Percentiles rank a stretch among this genome's conserved stretches.
Evolutionary conservation across 2,888 invertebrate genomes (phyloP).

Genomic region (Crepidodera aurea): DNA sequence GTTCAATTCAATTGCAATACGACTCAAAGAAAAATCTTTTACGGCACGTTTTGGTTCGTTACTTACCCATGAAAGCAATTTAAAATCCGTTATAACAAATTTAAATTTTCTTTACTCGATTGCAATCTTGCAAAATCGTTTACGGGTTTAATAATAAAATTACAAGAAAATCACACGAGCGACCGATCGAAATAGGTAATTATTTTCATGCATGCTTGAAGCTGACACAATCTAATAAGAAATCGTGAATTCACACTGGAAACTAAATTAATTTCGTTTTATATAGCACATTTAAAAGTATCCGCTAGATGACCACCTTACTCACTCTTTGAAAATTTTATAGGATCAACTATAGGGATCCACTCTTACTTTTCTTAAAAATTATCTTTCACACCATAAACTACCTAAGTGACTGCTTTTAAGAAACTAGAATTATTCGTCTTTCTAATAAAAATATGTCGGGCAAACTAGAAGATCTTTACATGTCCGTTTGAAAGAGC

Average conservation of each 20-base stretch:
- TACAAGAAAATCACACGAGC: slow-evolving; percentile 6
- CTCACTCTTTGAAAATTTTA: too few relatives aligned
- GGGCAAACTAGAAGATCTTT: too few relatives aligned
- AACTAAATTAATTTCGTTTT: neutral
- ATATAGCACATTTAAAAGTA: too few relatives aligned
- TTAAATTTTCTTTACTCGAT: slow-evolving; percentile 37
- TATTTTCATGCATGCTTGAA: slow-evolving; percentile 15
- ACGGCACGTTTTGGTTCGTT: neutral
- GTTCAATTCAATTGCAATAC: neutral
- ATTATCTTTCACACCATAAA: too few relatives aligned
- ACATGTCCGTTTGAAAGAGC: too few relatives aligned
- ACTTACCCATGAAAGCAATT: slow-evolving; percentile 17
- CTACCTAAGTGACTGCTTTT: too few relatives aligned
- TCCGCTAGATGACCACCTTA: too few relatives aligned
- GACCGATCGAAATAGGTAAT: slow-evolving; percentile 11
- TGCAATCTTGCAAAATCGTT: slow-evolving; percentile 40
- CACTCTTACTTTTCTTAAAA: too few relatives aligned
- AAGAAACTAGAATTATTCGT: too few relatives aligned
- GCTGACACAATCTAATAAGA: slow-evolving; percentile 1
- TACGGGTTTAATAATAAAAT: slow-evolving; percentile 8
- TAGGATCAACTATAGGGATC: too few relatives aligned
- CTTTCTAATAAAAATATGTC: too few relatives aligned
- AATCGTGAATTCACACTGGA: neutral
- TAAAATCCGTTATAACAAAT: slow-evolving; percentile 38
- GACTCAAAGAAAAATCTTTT: neutral